These are phyloP conservation scores for Reticulitermes lucifugus DNA, from an alignment of 2,888 invertebrate genomes.

Conservation along the genomic window DNA sequence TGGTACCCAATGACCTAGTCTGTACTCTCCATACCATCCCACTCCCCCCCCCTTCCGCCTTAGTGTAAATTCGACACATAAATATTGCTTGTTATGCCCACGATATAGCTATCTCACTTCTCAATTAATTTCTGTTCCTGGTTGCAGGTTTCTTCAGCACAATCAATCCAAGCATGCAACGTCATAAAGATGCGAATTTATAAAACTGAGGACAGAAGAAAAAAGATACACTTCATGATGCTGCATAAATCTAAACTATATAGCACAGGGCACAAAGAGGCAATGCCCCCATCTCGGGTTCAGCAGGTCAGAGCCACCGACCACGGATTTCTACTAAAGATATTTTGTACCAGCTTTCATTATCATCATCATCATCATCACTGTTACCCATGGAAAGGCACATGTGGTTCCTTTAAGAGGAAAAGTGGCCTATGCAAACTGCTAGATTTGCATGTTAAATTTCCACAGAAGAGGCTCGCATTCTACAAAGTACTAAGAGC, in stretches of 20 bases:
- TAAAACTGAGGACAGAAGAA: neutral
- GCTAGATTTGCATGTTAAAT: no score
- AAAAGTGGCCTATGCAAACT: no score
- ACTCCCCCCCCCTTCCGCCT: neutral
- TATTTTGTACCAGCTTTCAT: neutral
- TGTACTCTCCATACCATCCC: no score
- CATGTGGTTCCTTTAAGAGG: no score
- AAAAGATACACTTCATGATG: neutral
- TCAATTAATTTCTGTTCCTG: slow-evolving; percentile 16
- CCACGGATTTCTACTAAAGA: slow-evolving; percentile 4
- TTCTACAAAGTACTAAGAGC: no score
- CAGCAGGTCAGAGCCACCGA: slow-evolving; percentile 12
- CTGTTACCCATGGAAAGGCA: no score
- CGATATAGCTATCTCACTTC: neutral
- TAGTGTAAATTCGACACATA: neutral
- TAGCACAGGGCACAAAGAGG: neutral
- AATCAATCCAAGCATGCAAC: neutral
- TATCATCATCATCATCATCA: no score
- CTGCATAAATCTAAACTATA: slow-evolving; percentile 11
- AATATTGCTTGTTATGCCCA: neutral
- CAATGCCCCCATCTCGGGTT: slow-evolving; percentile 23
- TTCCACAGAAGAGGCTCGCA: no score
- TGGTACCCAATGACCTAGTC: no score
- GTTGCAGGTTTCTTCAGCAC: neutral
- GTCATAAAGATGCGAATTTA: neutral